Base-by-base conservation (phyloP, 2,113 vertebrate species). In the Neolamprologus modestus region DNA sequence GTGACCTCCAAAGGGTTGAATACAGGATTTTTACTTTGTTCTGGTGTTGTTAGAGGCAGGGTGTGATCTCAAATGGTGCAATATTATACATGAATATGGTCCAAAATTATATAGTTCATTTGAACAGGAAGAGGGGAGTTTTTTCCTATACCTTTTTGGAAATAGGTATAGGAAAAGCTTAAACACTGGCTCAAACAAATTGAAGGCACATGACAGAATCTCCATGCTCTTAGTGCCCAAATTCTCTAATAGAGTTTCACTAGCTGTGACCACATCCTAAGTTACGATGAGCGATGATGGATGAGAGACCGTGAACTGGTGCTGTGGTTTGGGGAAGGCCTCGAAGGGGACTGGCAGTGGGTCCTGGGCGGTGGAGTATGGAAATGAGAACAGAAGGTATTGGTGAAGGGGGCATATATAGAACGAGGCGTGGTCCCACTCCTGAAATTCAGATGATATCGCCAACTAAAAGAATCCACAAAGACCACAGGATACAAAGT, bases 331-430 rank as follows among this genome's bases (percentile, higher is more conserved):
- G 17, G 31, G 31, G 59, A 35, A 63, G 59, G 59, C 4, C 6
- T 63, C 3, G 0, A 35, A 63, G 9, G 59, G 17, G 6, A 35
- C 4, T 63, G 59, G 59, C 6, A 63, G 31, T 1, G 3, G 9
- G 0, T 5, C 17, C 59, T 35, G 17, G 59, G 6, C 1, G 1
- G 17, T 7, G 6, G 17, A 0, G 17, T 35, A 12, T 63, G 31
- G 6, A 63, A 63, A 63, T 63, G 59, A 12, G 59, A 63, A n/a
- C 31, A 35, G 3, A 35, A 7, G 17, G 59, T 35, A 63, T 11
- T 63, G 59, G 28, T 11, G 59, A 35, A 63, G 59, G 4, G 9
- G 59, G 31, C 9, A n/a, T 63, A 63, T 63, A 63, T 63, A 63
- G 59, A 11, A 3, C 1, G 59, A 63, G 59, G 59, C 0, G 17